Base-by-base conservation (phyloP, 1,140 invertebrate genomes). In the Heliconius himera region DNA sequence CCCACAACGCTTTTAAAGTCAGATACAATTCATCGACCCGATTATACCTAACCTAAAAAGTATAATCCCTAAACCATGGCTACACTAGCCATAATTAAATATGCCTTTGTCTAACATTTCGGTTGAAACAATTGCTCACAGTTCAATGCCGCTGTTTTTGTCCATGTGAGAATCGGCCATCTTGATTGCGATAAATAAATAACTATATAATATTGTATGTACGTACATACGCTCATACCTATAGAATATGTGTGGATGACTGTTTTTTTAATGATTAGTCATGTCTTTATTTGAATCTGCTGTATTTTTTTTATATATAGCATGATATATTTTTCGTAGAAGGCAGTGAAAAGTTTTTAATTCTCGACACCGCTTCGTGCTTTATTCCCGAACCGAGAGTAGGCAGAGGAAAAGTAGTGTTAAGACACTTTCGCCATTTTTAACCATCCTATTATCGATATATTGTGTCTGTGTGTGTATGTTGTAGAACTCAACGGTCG, bases 121-220 rank as follows among this genome's bases (percentile, higher is more conserved):
- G 83, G 70, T 83, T 71, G 78, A 82, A 80, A 86, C 85, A 89
- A 87, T 88, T 86, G 85, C 80, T 80, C 82, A 70, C 81, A 74
- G 85, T 89, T 91, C 89, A 91, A 91, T 90, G 90, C 88, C 90
- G 74, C 77, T 49, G 81, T 82, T 88, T 88, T 89, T 88, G 86
- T 85, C 78, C 79, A 83, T 81, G 83, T 83, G 83, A 83, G 82
- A 85, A 84, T 81, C 80, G 38, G 85, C 85, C 84, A 88, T 88
- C 76, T 84, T 87, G 83, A 74, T 77, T 74, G 41, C 71, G 77
- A 81, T 78, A 72, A 71, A 41, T 71, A 71, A 77, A 70, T 66
- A 72, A 36, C 36, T 36, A 72, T 20, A 22, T 38, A 38, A 41
- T 72, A 72, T 20, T 41, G n/a, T 72, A 72, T 38, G n/a, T 71